phyloP scores from a whole-genome alignment of 2,113 vertebrate species.

The Crotalus horridus region DNA sequence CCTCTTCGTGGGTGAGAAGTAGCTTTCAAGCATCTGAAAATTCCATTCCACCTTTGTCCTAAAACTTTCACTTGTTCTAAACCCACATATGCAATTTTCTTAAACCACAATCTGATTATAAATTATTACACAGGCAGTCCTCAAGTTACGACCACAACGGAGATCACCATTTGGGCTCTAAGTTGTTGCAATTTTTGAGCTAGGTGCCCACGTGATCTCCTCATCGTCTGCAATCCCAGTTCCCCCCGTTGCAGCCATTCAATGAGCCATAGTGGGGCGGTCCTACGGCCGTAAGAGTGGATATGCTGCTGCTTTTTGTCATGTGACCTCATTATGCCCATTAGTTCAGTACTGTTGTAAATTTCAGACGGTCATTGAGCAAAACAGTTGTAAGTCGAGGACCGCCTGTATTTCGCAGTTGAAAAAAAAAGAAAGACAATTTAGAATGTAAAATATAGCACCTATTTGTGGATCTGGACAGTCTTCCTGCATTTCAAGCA shows the following conservation, averaged over 20 bases:
- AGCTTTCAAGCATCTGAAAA: background rate
- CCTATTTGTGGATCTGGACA: slow-evolving; percentile 90
- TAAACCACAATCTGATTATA: background rate
- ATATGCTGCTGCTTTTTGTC: background rate
- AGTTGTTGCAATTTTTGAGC: background rate
- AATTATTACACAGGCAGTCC: background rate
- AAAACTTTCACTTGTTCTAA: background rate
- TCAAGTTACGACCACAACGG: background rate
- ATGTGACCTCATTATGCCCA: background rate
- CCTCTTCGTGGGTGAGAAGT: background rate
- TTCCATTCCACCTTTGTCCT: background rate
- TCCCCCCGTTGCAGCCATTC: background rate
- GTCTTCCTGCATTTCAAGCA: slow-evolving; percentile 85
- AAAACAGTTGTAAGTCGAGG: background rate
- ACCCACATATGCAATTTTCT: background rate
- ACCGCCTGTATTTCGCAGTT: background rate
- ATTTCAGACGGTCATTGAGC: background rate
- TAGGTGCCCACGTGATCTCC: background rate
- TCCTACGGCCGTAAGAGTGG: background rate
- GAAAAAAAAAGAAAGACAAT: fast-evolving
- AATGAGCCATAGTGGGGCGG: background rate
- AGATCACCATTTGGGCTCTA: background rate
- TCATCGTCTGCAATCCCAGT: background rate
- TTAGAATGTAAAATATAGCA: slow-evolving; percentile 49
- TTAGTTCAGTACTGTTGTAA: background rate